phyloP scores from a whole-genome alignment of 2,888 invertebrate species.

The Eilema griseolum region DNA sequence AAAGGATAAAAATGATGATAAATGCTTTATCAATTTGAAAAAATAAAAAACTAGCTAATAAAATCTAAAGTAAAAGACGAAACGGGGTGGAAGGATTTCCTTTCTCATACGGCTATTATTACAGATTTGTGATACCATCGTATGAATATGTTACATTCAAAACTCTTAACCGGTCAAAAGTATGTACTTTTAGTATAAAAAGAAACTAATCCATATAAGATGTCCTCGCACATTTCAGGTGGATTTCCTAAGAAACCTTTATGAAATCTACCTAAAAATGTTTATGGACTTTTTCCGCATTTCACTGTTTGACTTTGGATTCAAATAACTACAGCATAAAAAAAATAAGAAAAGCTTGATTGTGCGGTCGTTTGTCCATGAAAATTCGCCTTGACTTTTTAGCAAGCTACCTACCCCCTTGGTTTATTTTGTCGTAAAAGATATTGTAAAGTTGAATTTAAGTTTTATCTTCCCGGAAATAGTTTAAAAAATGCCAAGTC shows the following conservation, averaged over 20 bases:
- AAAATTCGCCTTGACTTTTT: not conserved
- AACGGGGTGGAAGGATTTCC: too few relatives aligned
- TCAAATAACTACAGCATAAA: not conserved
- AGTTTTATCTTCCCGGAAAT: not conserved
- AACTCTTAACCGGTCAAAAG: not conserved
- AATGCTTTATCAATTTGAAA: too few relatives aligned
- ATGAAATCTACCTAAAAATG: conserved; percentile 3
- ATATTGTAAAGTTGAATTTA: not conserved
- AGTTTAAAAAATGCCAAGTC: not conserved
- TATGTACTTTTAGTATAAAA: not conserved
- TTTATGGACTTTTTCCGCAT: not conserved
- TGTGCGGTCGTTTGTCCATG: not conserved
- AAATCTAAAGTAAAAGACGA: too few relatives aligned
- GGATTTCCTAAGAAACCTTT: not conserved
- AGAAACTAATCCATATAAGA: not conserved
- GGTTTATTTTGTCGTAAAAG: not conserved
- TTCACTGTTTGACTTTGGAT: conserved; percentile 4
- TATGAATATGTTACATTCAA: not conserved
- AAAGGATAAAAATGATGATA: too few relatives aligned
- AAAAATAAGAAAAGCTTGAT: not conserved
- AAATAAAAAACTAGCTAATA: too few relatives aligned
- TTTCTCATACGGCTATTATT: not conserved
- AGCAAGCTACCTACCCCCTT: not conserved
- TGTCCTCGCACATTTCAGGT: conserved; percentile 4
- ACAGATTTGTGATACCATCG: too few relatives aligned